Base-by-base conservation (phyloP, 2,113 vertebrate species). In the Anoura caudifer region DNA sequence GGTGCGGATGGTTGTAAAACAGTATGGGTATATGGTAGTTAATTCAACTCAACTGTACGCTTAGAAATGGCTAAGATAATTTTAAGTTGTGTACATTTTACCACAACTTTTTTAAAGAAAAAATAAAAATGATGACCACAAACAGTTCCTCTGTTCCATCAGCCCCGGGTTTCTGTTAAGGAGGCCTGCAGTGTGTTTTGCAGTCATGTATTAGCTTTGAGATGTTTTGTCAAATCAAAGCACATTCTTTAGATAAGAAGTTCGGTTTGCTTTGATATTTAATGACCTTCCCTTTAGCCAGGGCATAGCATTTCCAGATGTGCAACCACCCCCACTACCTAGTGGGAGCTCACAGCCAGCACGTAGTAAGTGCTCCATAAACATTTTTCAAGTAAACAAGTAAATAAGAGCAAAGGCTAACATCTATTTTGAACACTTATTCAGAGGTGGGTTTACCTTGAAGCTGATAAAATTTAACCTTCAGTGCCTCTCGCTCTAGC, bases 211-310 rank as follows among this genome's bases (percentile, higher is more conserved):
- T 91, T 93, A 91, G 77, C 94, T 96, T 95, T 54, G 79, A 52
- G 94, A 79, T 92, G 50, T 85, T 94, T 91, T 96, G 75, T 94
- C 93, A 94, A 94, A 96, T 96, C 88, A 93, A 96, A 94, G 73
- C 75, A 91, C 91, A 97, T 97, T 98, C 97, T 97, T 96, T 87
- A 97, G 95, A 97, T 97, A 97, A 97, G 83, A 33, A 50, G 61
- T 94, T 83, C 70, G n/a, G 82, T 84, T 96, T 86, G 82, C 95
- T 96, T 96, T 97, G 89, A 89, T 97, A 93, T 89, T 65, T 94
- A 89, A 76, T 89, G 89, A 79, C 85, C 93, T 95, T 63, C 38
- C 26, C 43, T 91, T 94, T 89, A 86, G 4, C 50, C 15, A 76
- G 19, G 63, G 63, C 56, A 45, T 56, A 80, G 86, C 38, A 36